Evolutionary conservation across 2,113 vertebrate genomes (phyloP).

Genomic region (Glareola pratincola): DNA sequence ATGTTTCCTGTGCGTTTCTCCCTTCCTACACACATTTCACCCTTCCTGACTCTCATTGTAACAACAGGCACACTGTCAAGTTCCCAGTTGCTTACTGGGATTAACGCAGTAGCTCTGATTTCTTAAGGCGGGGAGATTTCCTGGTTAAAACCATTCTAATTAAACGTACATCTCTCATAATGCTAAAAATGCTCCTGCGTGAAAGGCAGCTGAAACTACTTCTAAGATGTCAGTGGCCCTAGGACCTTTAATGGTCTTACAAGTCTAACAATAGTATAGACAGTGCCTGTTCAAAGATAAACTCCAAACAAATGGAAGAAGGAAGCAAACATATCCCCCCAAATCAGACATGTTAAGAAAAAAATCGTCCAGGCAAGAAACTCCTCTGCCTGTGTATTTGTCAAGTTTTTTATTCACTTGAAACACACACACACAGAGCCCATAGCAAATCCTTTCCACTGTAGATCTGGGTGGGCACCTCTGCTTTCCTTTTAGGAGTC

Average conservation of each 20-base stretch:
- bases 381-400: neutral
- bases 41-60: neutral
- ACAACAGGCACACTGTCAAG: neutral
- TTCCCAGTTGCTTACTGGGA: neutral
- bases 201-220: neutral
- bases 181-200: neutral
- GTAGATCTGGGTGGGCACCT: neutral
- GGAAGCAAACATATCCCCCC: neutral
- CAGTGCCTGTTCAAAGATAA: neutral
- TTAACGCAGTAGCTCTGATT: neutral
- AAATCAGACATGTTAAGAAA: neutral
- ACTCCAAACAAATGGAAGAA: neutral
- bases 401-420: neutral
- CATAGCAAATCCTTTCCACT: neutral
- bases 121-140: neutral
- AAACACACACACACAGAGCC: neutral
- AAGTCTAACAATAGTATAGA: neutral
- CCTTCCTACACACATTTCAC: slow-evolving; percentile 25
- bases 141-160: neutral
- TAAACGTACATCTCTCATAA: neutral
- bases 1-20: neutral
- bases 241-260: neutral
- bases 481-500: neutral
- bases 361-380: neutral
- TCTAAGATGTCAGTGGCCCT: neutral